A percentile compares a stretch with the other conserved stretches of the same genome.
Conservation (phyloP, 2,888 invertebrate genomes). For the Osmoderma eremita region DNA sequence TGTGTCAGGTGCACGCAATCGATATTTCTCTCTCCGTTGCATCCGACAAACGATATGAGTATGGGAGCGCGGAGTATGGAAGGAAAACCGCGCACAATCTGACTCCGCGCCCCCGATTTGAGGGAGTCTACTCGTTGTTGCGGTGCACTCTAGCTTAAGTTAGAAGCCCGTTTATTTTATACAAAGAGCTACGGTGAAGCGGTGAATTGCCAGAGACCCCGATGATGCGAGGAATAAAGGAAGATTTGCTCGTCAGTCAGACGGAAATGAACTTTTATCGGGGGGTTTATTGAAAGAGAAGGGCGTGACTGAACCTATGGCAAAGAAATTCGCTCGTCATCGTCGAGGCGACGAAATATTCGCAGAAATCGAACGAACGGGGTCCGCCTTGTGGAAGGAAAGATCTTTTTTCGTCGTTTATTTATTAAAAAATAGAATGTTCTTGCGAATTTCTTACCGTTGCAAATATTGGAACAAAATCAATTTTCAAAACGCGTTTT, state of each 20-base stretch:
- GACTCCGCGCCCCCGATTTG: background rate
- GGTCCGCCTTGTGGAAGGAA: too few species aligned
- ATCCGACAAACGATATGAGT: background rate
- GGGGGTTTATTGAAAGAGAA: slow-evolving; percentile 27
- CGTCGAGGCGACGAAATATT: slow-evolving; percentile 23
- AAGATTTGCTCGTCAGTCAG: slow-evolving; percentile 29
- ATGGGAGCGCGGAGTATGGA: too few species aligned
- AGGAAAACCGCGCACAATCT: background rate
- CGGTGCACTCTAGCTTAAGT: slow-evolving; percentile 4
- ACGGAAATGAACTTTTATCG: slow-evolving; percentile 34
- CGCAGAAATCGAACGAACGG: slow-evolving; percentile 18
- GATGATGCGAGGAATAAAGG: slow-evolving; percentile 21
- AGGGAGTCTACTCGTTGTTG: background rate
- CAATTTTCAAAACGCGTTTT: too few species aligned
- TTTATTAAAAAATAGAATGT: too few species aligned
- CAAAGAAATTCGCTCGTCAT: slow-evolving; percentile 14
- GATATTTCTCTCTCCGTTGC: slow-evolving; percentile 5
- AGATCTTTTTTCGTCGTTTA: too few species aligned
- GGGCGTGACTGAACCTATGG: slow-evolving; percentile 10
- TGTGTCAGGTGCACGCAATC: slow-evolving; percentile 33
- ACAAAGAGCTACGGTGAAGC: background rate
- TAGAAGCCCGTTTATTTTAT: background rate
- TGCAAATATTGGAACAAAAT: too few species aligned
- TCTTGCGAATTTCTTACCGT: too few species aligned
- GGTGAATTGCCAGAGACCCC: background rate